Percentiles rank a stretch among this genome's conserved stretches.
phyloP scores from a whole-genome alignment of 2,113 vertebrate species.

The Tylochromis polylepis region DNA sequence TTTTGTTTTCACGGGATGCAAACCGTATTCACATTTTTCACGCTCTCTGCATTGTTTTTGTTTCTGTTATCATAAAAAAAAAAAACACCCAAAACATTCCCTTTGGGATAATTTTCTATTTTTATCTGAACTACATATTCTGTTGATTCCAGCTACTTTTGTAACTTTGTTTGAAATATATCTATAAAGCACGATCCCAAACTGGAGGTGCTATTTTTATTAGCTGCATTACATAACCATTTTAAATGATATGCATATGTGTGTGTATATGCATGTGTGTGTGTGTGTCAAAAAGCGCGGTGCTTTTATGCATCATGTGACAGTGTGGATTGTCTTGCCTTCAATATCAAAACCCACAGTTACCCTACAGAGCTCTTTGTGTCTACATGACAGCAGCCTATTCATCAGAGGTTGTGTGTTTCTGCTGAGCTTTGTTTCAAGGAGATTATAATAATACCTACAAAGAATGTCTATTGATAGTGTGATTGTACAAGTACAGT shows the following conservation, averaged over 20 bases:
- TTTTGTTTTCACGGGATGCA: background rate
- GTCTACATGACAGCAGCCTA: slow-evolving; percentile 4
- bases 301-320: slow-evolving; percentile 1
- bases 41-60: background rate
- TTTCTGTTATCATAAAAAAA: background rate
- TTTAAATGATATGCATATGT: background rate
- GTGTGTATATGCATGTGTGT: background rate
- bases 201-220: slow-evolving; percentile 26
- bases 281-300: background rate
- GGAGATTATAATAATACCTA: slow-evolving; percentile 38
- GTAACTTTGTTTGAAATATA: background rate
- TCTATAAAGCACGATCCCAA: background rate
- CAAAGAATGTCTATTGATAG: slow-evolving; percentile 18
- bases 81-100: background rate
- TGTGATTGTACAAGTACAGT: slow-evolving; percentile 8
- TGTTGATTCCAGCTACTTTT: background rate
- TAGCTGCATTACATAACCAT: background rate
- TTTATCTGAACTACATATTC: background rate
- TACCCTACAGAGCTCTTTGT: slow-evolving; percentile 7
- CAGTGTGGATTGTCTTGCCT: slow-evolving; percentile 5
- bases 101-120: background rate
- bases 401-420: slow-evolving; percentile 28
- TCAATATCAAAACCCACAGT: slow-evolving; percentile 23
- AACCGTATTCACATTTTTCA: background rate
- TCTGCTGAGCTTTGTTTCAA: slow-evolving; percentile 4